phyloP scores from a whole-genome alignment of 2,113 vertebrate species.

The Leucoraja erinaceus region DNA sequence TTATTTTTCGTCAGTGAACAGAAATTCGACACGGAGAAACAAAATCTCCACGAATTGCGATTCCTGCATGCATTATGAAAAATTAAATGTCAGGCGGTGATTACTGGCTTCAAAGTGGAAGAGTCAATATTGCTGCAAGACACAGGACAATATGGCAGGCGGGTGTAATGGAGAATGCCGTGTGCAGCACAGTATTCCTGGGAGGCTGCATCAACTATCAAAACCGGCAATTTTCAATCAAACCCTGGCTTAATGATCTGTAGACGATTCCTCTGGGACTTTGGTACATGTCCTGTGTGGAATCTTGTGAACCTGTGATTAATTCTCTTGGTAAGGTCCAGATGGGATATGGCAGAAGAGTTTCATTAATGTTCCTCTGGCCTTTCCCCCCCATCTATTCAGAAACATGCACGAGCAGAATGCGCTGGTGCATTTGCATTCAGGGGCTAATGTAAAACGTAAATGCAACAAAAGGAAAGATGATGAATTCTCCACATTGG shows the following conservation, averaged over 20 bases:
- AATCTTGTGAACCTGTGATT: constrained; percentile 34
- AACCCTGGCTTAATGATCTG: constrained; percentile 48
- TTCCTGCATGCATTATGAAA: constrained; percentile 63
- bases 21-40: neutral
- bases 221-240: constrained; percentile 48
- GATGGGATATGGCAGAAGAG: constrained; percentile 40
- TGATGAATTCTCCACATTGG: neutral
- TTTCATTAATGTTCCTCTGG: constrained; percentile 8
- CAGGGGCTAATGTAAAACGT: constrained; percentile 37
- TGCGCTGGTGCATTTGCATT: neutral
- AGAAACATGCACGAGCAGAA: neutral
- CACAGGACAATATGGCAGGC: constrained; percentile 48
- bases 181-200: constrained; percentile 42
- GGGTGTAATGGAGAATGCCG: constrained; percentile 47
- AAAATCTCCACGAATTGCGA: constrained; percentile 52
- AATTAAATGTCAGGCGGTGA: constrained; percentile 44
- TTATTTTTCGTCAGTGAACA: neutral
- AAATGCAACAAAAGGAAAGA: constrained; percentile 35
- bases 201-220: constrained; percentile 43
- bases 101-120: constrained; percentile 47
- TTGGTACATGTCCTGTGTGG: constrained; percentile 36
- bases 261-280: constrained; percentile 40
- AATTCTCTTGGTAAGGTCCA: constrained; percentile 41
- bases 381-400: neutral
- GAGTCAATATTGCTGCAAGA: constrained; percentile 48